Base-by-base conservation (phyloP, 2,797 vertebrate genomes). In the Threskiornis aethiopicus region DNA sequence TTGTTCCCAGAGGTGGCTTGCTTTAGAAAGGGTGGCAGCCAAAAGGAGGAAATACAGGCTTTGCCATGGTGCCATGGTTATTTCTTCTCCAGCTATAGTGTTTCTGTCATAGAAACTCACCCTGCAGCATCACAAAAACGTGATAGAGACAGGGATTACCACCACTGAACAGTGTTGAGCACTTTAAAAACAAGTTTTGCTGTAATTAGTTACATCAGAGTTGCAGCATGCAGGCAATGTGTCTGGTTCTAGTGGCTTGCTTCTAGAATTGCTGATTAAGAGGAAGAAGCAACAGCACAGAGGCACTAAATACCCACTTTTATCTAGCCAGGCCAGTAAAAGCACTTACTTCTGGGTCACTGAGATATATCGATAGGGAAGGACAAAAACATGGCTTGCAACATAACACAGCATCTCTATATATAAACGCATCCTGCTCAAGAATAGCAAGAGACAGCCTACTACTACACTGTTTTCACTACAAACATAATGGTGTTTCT, bases 251-350 rank as follows among this genome's bases (percentile, higher is more conserved):
- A 67, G 92, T 86, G 69, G 69, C 87, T 91, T 94, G 46, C 87
- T 94, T 96, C 89, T 76, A 81, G 89, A 94, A 90, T 35, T 96
- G 90, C 90, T 70, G 76, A 96, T 92, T 94, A 96, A 79, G 51
- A 73, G 72, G 76, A 96, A 94, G 93, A 89, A 95, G 76, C 81
- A 91, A 55, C 54, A 95, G 49, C 70, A 79, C 24, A 88, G 87
- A 93, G 79, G 76, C 92, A 97, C 79, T 84, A 94, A 92, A 94
- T 37, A 72, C 42, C 54, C 84, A 82, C 42, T 91, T 96, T 96
- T 96, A 96, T 92, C 96, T 95, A 70, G 75, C 24, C 46, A 92
- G 76, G 46, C 82, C 87, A 93, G 76, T 70, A 76, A 88, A 90
- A 96, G 62, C 89, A 81, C 90, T 91, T 84, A 86, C 72, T 88